These are phyloP conservation scores for Norana najaformis DNA, from an alignment of 2,888 invertebrate genomes.

Conservation along the genomic window DNA sequence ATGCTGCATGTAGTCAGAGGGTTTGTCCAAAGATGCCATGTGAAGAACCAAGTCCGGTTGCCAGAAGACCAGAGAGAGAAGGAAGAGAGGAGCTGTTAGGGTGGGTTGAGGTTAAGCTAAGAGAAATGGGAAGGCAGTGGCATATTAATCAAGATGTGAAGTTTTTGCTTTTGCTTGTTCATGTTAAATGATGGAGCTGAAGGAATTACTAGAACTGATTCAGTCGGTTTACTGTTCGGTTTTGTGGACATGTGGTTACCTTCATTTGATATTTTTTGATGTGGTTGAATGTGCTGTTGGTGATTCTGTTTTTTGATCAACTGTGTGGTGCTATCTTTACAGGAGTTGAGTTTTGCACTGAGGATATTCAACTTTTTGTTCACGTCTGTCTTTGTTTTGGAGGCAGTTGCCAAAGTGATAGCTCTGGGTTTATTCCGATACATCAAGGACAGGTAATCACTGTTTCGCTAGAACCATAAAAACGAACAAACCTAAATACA, in stretches of 20 bases:
- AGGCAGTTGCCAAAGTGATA: constrained; percentile 93
- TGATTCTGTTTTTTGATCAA: neutral
- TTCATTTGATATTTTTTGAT: neutral
- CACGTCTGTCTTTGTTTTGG: constrained; percentile 96
- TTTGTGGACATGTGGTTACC: neutral
- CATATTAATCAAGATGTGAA: neutral
- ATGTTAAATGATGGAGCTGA: neutral
- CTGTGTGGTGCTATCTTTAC: neutral
- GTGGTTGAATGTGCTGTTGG: neutral
- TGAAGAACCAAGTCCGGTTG: no score
- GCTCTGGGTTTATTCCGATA: constrained; percentile 91
- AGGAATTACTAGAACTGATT: neutral
- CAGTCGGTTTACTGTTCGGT: neutral
- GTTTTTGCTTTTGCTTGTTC: neutral
- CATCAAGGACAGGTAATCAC: constrained; percentile 79
- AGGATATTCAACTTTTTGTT: constrained; percentile 99
- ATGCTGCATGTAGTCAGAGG: no score
- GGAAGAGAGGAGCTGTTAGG: no score
- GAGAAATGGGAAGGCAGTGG: no score
- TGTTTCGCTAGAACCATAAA: neutral
- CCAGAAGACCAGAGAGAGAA: no score
- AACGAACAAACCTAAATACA: neutral
- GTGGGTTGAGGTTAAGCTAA: no score
- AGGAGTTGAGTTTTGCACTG: constrained; percentile 84
- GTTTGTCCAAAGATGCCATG: no score